Conservation (phyloP, 2,888 invertebrate species). For the Drosophila diplacantha region DNA sequence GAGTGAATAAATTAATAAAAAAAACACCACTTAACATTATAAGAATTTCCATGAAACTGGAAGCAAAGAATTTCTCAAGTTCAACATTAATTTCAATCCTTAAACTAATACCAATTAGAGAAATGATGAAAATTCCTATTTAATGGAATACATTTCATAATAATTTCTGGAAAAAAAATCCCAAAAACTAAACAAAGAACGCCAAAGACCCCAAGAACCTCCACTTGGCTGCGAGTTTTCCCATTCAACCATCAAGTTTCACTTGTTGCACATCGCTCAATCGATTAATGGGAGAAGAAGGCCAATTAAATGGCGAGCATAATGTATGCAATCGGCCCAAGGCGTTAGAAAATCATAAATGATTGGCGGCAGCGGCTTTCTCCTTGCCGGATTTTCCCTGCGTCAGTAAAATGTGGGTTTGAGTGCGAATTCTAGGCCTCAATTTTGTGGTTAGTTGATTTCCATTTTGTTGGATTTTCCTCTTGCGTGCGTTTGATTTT, state of each 20-base stretch:
- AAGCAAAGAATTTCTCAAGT: neutral
- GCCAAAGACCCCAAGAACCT: neutral
- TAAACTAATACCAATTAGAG: too few relatives aligned
- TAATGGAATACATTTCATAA: neutral
- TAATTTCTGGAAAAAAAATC: neutral
- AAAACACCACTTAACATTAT: neutral
- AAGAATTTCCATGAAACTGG: neutral
- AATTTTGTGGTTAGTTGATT: constrained; percentile 45
- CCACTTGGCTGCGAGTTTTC: neutral
- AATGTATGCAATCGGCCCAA: constrained; percentile 36
- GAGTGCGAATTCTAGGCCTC: constrained; percentile 56
- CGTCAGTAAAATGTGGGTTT: constrained; percentile 25
- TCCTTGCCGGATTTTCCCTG: constrained; percentile 5
- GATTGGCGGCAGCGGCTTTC: constrained; percentile 25
- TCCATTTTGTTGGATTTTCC: constrained; percentile 36
- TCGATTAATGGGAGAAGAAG: constrained; percentile 21
- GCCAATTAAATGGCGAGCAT: constrained; percentile 26
- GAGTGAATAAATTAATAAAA: constrained; percentile 8
- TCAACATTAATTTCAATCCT: neutral
- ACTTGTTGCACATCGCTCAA: constrained; percentile 23
- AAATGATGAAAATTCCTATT: neutral
- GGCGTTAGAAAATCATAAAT: constrained; percentile 30
- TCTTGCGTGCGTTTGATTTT: constrained; percentile 42
- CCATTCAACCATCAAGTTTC: constrained; percentile 1
- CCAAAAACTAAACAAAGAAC: neutral